phyloP scores from a whole-genome alignment of 2,888 invertebrate species.

The Calephelis perditalis region DNA sequence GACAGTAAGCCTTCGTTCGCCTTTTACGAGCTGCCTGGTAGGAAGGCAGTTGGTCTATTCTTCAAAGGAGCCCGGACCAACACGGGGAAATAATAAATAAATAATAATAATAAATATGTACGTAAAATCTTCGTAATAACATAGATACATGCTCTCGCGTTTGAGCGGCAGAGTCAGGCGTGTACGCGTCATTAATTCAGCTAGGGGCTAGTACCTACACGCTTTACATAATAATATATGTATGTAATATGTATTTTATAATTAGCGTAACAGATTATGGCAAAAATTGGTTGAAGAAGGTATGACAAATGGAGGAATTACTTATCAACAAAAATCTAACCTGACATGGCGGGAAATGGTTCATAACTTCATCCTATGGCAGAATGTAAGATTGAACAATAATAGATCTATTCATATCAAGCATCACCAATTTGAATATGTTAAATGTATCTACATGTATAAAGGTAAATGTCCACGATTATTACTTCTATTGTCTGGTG shows the following conservation, averaged over 20 bases:
- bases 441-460: constrained; percentile 39
- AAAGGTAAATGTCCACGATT: constrained; percentile 35
- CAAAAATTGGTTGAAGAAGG: constrained; percentile 31
- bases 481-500: neutral
- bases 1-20: too few relatives aligned
- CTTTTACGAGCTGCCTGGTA: too few relatives aligned
- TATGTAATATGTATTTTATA: constrained; percentile 1
- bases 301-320: constrained; percentile 36
- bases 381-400: constrained; percentile 30
- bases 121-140: too few relatives aligned
- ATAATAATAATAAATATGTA: too few relatives aligned
- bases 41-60: too few relatives aligned
- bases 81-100: too few relatives aligned
- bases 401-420: constrained; percentile 20
- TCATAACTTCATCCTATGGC: constrained; percentile 42
- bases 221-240: too few relatives aligned
- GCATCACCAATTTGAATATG: constrained; percentile 13
- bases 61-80: too few relatives aligned
- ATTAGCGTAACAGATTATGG: constrained; percentile 36
- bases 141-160: too few relatives aligned
- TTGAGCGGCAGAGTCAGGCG: too few relatives aligned
- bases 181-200: too few relatives aligned
- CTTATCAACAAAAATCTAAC: constrained; percentile 36
- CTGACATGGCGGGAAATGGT: constrained; percentile 33
- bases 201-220: too few relatives aligned